A percentile compares a stretch with the other conserved stretches of the same genome.
phyloP scores from a whole-genome alignment of 2,797 vertebrate genomes.

The Sylvia borin region DNA sequence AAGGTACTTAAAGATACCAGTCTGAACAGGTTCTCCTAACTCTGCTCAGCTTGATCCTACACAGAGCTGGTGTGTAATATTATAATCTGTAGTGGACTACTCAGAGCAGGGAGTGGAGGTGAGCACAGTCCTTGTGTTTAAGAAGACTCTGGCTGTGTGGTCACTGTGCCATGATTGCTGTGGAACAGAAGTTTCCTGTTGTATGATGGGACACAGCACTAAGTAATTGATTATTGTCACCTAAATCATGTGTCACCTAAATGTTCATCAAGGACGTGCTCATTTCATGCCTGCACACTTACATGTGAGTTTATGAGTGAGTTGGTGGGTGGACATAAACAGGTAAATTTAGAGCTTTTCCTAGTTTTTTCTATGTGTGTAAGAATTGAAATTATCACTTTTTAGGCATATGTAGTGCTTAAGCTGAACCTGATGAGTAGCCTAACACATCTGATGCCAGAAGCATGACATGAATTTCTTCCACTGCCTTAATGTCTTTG shows the following conservation, averaged over 20 bases:
- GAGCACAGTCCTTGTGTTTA: background rate
- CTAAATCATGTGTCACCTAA: background rate
- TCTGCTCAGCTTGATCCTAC: background rate
- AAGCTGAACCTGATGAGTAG: background rate
- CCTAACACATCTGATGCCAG: background rate
- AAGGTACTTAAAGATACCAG: background rate
- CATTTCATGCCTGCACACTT: background rate
- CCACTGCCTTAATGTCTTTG: background rate
- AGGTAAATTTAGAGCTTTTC: background rate
- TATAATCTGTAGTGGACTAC: background rate
- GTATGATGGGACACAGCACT: background rate
- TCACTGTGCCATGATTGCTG: background rate
- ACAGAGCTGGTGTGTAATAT: background rate
- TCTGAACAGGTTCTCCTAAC: background rate
- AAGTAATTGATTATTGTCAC: background rate
- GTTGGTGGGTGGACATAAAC: background rate
- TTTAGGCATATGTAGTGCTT: background rate
- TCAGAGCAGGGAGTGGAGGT: background rate
- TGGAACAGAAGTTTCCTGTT: background rate
- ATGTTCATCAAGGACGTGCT: background rate
- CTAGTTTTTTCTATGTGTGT: background rate
- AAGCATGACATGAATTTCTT: background rate
- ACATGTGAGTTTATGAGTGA: background rate
- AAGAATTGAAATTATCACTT: background rate
- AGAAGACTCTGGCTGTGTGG: background rate